A percentile compares a stretch with the other conserved stretches of the same genome.
Evolutionary conservation across 2,888 invertebrate species (phyloP).

Genomic region (Neocrepidodera transversa): DNA sequence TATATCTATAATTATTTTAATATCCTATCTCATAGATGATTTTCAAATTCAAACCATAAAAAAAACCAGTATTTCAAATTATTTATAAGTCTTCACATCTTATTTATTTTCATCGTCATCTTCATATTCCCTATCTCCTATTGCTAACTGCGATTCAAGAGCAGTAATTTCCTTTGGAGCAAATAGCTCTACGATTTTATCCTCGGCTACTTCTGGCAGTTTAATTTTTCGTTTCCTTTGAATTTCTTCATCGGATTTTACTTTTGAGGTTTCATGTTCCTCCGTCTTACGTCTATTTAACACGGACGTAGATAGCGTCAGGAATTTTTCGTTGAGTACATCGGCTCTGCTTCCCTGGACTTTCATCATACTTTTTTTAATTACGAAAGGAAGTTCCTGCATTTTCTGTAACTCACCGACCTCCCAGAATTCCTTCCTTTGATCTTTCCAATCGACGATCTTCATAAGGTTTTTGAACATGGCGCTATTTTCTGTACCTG

Average conservation of each 20-base stretch:
- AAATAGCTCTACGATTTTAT: neutral
- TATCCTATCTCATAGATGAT: too few relatives aligned
- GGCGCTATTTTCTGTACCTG: slow-evolving; percentile 7
- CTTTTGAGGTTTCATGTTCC: too few relatives aligned
- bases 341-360: neutral
- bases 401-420: slow-evolving; percentile 12
- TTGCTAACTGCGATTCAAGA: neutral
- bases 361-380: slow-evolving; percentile 11
- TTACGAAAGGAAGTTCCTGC: neutral
- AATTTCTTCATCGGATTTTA: neutral
- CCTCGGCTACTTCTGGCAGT: neutral
- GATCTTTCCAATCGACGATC: slow-evolving; percentile 53
- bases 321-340: neutral
- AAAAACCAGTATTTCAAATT: too few relatives aligned
- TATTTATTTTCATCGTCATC: neutral
- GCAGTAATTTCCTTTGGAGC: neutral
- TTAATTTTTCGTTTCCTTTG: neutral
- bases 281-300: too few relatives aligned
- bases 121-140: neutral
- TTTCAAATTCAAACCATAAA: too few relatives aligned
- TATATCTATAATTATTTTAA: too few relatives aligned
- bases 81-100: too few relatives aligned
- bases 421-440: slow-evolving; percentile 45
- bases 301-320: neutral
- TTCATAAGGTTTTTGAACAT: slow-evolving; percentile 40